Conservation (phyloP, 1,140 invertebrate genomes). For the Leptopilina boulardi region DNA sequence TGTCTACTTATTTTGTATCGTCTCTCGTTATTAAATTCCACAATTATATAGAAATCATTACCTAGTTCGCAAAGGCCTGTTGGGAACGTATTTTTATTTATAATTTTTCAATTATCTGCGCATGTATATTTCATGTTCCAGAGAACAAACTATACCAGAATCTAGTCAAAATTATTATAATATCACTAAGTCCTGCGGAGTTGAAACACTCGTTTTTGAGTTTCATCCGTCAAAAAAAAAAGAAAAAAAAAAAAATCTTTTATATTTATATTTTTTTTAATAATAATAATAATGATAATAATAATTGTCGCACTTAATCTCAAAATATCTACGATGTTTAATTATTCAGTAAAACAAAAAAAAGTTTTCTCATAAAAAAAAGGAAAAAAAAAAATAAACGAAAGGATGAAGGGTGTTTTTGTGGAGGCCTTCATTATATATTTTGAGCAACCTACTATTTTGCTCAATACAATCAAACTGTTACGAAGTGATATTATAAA, state of each 20-base stretch:
- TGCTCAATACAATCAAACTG: constrained; percentile 71
- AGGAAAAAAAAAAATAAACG: constrained; percentile 46
- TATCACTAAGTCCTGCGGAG: constrained; percentile 57
- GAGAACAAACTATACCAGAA: constrained; percentile 54
- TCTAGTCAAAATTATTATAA: constrained; percentile 72
- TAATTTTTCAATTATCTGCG: constrained; percentile 44
- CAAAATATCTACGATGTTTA: constrained; percentile 11
- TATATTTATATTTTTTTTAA: constrained; percentile 29
- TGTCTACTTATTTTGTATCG: constrained; percentile 51
- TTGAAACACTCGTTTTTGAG: constrained; percentile 40
- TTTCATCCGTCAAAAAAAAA: constrained; percentile 40
- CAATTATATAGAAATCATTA: constrained; percentile 48
- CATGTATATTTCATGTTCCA: constrained; percentile 47
- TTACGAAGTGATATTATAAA: constrained; percentile 69
- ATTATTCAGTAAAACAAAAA: constrained; percentile 46
- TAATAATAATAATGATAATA: no score
- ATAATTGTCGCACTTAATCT: neutral
- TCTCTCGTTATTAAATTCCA: constrained; percentile 51
- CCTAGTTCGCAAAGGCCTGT: constrained; percentile 59
- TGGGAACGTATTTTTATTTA: constrained; percentile 60
- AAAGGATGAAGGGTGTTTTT: constrained; percentile 60
- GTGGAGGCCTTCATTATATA: constrained; percentile 59
- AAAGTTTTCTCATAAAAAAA: constrained; percentile 37
- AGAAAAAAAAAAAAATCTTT: constrained; percentile 33
- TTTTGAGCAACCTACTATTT: constrained; percentile 63